Evolutionary conservation across 2,797 vertebrate species (phyloP).

Genomic region (Steatocranus sp.): DNA sequence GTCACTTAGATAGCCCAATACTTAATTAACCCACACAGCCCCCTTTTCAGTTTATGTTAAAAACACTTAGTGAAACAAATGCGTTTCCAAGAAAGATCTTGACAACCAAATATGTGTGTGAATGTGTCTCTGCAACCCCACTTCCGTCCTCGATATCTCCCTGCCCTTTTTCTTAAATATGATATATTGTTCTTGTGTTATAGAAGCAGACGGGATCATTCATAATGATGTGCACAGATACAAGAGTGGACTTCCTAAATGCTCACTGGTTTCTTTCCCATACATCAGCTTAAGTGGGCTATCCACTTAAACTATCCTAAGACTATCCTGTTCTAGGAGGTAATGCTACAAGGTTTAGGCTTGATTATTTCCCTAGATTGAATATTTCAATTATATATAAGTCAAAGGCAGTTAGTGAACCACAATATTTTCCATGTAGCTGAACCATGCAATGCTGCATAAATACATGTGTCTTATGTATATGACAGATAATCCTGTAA

Average conservation of each 20-base stretch:
- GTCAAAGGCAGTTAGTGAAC: neutral
- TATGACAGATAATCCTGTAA: neutral
- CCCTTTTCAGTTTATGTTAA: conserved; percentile 26
- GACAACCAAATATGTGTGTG: neutral
- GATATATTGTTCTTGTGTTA: conserved; percentile 22
- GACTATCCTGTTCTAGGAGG: neutral
- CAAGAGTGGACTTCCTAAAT: conserved; percentile 4
- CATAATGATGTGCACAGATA: neutral
- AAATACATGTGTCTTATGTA: neutral
- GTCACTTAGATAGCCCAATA: conserved; percentile 51
- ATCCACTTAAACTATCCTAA: neutral
- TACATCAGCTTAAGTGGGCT: conserved; percentile 1
- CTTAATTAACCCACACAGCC: conserved; percentile 21
- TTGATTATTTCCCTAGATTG: neutral
- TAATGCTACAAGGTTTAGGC: neutral
- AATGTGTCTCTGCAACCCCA: conserved; percentile 10
- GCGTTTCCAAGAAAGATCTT: conserved; percentile 41
- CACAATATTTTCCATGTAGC: neutral
- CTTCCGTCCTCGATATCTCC: neutral
- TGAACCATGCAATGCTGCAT: neutral
- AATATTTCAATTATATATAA: neutral
- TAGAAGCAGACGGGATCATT: conserved; percentile 36
- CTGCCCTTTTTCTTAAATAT: neutral
- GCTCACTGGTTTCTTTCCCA: neutral
- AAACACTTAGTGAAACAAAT: conserved; percentile 16